Percentiles rank a stretch among this genome's conserved stretches.
phyloP scores from a whole-genome alignment of 2,113 vertebrate genomes.

The Heliornis fulica region DNA sequence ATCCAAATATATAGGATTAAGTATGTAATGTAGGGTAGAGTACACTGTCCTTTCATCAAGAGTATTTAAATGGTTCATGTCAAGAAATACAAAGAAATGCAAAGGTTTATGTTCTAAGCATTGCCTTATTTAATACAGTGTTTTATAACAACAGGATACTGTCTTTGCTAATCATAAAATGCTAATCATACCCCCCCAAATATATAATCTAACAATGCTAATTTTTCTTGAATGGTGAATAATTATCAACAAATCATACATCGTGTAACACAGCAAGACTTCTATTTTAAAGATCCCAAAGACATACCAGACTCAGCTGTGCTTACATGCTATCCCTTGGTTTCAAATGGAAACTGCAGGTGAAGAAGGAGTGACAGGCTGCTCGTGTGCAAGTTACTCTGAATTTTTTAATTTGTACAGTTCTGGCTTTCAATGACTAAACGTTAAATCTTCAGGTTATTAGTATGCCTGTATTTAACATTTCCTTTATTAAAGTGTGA shows the following conservation, averaged over 20 bases:
- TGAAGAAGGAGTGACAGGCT: neutral
- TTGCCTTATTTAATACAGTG: neutral
- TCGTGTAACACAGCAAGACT: neutral
- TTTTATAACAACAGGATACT: neutral
- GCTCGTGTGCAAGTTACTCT: neutral
- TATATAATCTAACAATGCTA: neutral
- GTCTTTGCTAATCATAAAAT: neutral
- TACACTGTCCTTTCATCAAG: neutral
- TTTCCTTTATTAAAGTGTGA: neutral
- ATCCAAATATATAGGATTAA: neutral
- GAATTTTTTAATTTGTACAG: neutral
- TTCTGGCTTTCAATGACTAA: neutral
- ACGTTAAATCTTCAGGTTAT: neutral
- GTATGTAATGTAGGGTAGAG: neutral
- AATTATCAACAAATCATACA: neutral
- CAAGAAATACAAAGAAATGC: neutral
- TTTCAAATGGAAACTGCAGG: neutral
- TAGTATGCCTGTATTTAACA: neutral
- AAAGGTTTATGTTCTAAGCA: neutral
- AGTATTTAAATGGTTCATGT: neutral
- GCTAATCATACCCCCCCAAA: too few relatives aligned
- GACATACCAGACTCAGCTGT: neutral
- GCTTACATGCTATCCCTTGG: neutral
- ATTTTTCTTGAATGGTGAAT: neutral
- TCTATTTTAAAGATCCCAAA: neutral